phyloP scores from a whole-genome alignment of 2,888 invertebrate genomes.

The Orchestes rusci region DNA sequence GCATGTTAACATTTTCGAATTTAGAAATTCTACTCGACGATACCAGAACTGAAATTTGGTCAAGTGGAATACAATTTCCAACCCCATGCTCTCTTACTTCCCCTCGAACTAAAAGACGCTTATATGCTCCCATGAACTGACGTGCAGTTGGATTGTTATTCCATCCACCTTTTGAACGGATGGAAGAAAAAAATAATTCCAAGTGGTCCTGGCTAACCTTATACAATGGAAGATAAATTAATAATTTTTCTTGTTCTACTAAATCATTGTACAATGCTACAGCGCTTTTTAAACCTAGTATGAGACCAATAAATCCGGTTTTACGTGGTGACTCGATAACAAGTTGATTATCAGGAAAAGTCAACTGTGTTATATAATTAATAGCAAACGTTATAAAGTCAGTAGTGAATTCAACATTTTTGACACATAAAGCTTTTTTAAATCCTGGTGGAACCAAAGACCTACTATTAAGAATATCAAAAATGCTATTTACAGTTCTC shows the following conservation, averaged over 20 bases:
- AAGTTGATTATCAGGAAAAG: constrained; percentile 6
- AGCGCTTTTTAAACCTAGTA: constrained; percentile 12
- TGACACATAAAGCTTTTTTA: constrained; percentile 9
- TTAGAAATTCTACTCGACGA: no score
- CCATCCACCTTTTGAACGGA: constrained; percentile 24
- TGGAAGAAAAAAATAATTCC: constrained; percentile 13
- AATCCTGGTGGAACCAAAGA: constrained; percentile 6
- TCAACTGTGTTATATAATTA: constrained; percentile 7
- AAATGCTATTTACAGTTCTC: constrained; percentile 8
- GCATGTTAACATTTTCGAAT: no score
- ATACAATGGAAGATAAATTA: constrained; percentile 21
- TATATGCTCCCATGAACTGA: constrained; percentile 23
- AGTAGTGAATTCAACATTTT: constrained; percentile 10
- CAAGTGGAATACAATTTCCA: no score
- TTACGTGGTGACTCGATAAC: constrained; percentile 9
- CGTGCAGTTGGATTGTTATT: constrained; percentile 26
- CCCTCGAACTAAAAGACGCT: constrained; percentile 20
- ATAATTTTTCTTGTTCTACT: neutral
- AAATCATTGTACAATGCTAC: constrained; percentile 7
- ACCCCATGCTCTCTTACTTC: no score
- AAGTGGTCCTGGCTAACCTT: constrained; percentile 23
- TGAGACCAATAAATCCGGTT: constrained; percentile 11
- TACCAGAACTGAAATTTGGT: no score
- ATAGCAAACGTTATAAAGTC: constrained; percentile 10
- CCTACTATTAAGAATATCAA: constrained; percentile 15